Evolutionary conservation across 2,888 invertebrate genomes (phyloP), one percentile per base, ranked within the genome.

Genomic region (Sinhomidia bicolor): DNA sequence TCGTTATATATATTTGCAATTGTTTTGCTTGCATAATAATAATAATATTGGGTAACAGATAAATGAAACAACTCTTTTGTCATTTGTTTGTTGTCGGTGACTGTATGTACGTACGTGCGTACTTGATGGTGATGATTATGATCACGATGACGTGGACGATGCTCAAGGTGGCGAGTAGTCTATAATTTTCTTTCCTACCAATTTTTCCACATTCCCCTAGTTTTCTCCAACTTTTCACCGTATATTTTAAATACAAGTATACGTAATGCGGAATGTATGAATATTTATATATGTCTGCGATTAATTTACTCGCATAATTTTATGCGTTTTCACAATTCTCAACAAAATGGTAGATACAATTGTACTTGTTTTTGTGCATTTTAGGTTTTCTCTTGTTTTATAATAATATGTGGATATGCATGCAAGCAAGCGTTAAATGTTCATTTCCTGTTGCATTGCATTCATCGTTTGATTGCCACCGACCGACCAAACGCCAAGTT

Each of bases 371-470:
- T 23, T 4, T 41, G 10, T 12, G 41, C 17, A 29, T 41, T 3
- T 78, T 62, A n/a, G n/a, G n/a, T n/a, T n/a, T n/a, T n/a, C 51
- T 74, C 32, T 65, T 65, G 36, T 54, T 26, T 14, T 47, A 26
- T 47, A 20, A 20, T 20, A 23, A 10, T 79, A 29, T 29, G 47
- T 84, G 20, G 74, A 51, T 65, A 51, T 65, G 51, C 23, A 88
- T 60, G 51, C 78, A 88, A 47, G 88, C 78, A 83, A 83, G 54
- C 81, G 76, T 82, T 87, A 87, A 81, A 88, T 83, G 78, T 78
- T 83, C 78, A 83, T 83, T 83, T 88, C 88, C 83, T 78, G 83
- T 83, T 88, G 88, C 79, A 83, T 74, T 86, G 85, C 80, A 79
- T 32, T 32, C 57, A 78, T 36, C 76, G 62, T 88, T 78, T 88